Evolutionary conservation across 2,888 invertebrate species (phyloP).

Genomic region (Harpalus rufipes): DNA sequence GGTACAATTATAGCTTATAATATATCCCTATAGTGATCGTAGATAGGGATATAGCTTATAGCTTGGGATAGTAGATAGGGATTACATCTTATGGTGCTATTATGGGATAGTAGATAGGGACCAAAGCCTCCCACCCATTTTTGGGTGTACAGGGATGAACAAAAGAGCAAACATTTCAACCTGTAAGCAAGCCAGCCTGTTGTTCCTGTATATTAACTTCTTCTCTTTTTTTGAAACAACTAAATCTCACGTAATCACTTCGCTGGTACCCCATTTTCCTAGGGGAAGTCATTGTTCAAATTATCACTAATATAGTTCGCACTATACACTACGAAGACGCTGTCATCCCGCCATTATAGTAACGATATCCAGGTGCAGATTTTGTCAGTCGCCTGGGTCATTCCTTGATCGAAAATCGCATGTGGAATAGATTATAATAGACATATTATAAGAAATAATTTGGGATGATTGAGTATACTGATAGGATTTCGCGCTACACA

Average conservation of each 20-base stretch:
- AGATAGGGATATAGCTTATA: too few relatives aligned
- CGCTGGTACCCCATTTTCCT: conserved; percentile 69
- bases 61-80: too few relatives aligned
- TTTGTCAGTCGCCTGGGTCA: conserved; percentile 82
- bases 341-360: conserved; percentile 50
- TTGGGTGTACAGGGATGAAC: not conserved
- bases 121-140: too few relatives aligned
- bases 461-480: too few relatives aligned
- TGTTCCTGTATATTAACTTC: conserved; percentile 71
- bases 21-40: too few relatives aligned
- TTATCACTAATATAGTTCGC: conserved; percentile 17
- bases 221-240: conserved; percentile 68
- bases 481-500: too few relatives aligned
- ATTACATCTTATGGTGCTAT: too few relatives aligned
- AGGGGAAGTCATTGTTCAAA: conserved; percentile 66
- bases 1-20: not conserved
- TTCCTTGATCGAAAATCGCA: conserved; percentile 76
- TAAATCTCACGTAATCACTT: conserved; percentile 70
- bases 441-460: too few relatives aligned
- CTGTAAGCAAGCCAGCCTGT: conserved; percentile 73
- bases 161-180: conserved; percentile 68
- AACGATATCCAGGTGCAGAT: conserved; percentile 52
- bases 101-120: too few relatives aligned
- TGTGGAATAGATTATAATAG: conserved; percentile 69
- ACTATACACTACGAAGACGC: conserved; percentile 13